Evolutionary conservation across 1,140 invertebrate species (phyloP).

Genomic region (Drosophila lowei): DNA sequence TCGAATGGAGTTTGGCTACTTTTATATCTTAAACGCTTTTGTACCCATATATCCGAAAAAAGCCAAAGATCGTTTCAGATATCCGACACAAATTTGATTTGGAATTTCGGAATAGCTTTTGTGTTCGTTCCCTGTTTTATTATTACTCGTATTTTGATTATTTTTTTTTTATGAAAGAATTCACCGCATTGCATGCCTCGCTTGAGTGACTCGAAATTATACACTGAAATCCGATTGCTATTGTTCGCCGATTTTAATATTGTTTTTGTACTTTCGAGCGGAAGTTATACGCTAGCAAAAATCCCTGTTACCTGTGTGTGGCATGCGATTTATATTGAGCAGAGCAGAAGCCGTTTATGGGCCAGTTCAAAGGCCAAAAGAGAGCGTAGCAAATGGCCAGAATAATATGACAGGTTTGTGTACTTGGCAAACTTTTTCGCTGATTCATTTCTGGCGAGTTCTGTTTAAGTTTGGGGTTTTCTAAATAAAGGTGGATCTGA

Average conservation of each 20-base stretch:
- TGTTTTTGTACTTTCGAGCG: conserved; percentile 35
- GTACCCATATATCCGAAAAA: too few relatives aligned
- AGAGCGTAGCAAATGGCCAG: conserved; percentile 3
- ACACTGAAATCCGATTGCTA: conserved; percentile 43
- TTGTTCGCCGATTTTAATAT: conserved; percentile 37
- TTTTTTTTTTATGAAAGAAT: conserved; percentile 36
- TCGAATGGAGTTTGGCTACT: too few relatives aligned
- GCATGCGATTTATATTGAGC: conserved; percentile 43
- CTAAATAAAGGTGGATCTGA: conserved; percentile 5
- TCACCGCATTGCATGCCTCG: conserved; percentile 55
- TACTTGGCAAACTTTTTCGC: conserved; percentile 12
- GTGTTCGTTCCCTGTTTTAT: conserved; percentile 24
- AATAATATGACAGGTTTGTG: conserved; percentile 27
- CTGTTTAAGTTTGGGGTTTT: conserved; percentile 1
- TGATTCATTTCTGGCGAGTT: conserved; percentile 21
- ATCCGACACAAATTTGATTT: conserved; percentile 4
- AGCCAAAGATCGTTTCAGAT: neutral
- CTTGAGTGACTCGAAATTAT: conserved; percentile 52
- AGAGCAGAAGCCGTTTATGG: conserved; percentile 7
- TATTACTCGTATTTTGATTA: conserved; percentile 8
- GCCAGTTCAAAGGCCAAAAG: conserved; percentile 42
- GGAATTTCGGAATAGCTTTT: conserved; percentile 9
- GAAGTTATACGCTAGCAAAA: conserved; percentile 58
- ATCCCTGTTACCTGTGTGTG: conserved; percentile 40
- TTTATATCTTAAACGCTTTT: too few relatives aligned